phyloP scores from a whole-genome alignment of 2,797 vertebrate genomes.

The Cetoscarus ocellatus region DNA sequence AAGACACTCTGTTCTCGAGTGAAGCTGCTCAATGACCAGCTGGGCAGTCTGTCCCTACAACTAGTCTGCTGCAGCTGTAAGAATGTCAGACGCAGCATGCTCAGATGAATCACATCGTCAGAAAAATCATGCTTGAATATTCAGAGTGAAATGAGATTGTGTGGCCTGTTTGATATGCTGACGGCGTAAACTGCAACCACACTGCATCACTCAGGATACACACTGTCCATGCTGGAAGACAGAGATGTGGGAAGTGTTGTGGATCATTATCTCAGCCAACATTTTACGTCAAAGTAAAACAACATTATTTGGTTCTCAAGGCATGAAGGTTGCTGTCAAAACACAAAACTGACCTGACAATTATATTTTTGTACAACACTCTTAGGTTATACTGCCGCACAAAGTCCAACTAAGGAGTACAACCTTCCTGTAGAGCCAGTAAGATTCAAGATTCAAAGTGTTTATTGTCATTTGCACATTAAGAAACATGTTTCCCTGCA shows the following conservation, averaged over 20 bases:
- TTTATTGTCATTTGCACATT: no score
- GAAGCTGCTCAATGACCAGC: constrained; percentile 27
- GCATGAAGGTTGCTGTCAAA: no score
- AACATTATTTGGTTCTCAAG: no score
- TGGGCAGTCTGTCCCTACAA: constrained; percentile 7
- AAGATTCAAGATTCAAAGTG: no score
- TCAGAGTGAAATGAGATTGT: background rate
- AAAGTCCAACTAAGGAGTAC: no score
- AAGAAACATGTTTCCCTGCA: no score
- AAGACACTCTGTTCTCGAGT: constrained; percentile 15
- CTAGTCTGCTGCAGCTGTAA: constrained; percentile 11
- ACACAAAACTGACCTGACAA: no score
- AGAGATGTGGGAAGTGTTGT: no score
- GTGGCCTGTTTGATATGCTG: background rate
- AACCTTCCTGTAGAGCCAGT: no score
- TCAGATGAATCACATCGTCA: background rate
- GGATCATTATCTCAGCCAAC: constrained; percentile 1
- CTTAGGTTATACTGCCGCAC: no score
- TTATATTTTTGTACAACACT: no score
- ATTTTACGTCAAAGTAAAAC: background rate
- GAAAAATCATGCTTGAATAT: background rate
- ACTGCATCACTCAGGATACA: background rate
- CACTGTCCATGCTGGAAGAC: background rate
- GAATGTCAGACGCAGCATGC: constrained; percentile 29
- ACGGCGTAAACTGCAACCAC: background rate